phyloP scores from a whole-genome alignment of 2,113 vertebrate species.

The Oryzias celebensis region DNA sequence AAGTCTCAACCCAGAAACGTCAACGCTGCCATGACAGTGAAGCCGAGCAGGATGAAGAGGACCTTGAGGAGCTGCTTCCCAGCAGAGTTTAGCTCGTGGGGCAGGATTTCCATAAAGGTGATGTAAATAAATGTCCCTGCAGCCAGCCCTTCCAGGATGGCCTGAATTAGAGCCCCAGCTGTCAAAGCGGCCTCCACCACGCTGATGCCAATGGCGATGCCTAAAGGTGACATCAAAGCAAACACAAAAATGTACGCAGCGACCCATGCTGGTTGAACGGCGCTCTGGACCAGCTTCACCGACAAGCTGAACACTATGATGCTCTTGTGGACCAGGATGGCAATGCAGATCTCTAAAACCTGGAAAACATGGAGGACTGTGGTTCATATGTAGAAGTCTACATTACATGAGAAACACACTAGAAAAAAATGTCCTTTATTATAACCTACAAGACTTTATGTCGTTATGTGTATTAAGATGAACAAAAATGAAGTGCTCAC shows the following conservation, averaged over 20 bases:
- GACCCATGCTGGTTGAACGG: slow-evolving; percentile 73
- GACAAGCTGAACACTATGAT: slow-evolving; percentile 88
- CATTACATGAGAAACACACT: too few relatives aligned
- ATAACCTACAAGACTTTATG: too few relatives aligned
- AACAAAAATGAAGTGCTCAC: too few relatives aligned
- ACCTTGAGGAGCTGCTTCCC: slow-evolving; percentile 84
- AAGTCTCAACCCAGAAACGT: slow-evolving; percentile 80
- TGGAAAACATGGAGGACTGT: slow-evolving; percentile 26
- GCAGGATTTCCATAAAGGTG: slow-evolving; percentile 91
- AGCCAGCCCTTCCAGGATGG: slow-evolving; percentile 83
- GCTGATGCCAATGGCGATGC: slow-evolving; percentile 80
- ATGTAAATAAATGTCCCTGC: slow-evolving; percentile 89
- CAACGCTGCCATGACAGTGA: slow-evolving; percentile 83
- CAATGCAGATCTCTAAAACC: slow-evolving; percentile 85
- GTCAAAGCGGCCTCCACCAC: slow-evolving; percentile 74
- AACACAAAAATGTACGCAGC: slow-evolving; percentile 79
- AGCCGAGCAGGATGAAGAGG: slow-evolving; percentile 84
- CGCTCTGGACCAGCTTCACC: slow-evolving; percentile 81
- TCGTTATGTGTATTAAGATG: too few relatives aligned
- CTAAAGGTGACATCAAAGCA: slow-evolving; percentile 84
- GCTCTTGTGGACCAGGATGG: slow-evolving; percentile 88
- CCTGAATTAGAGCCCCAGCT: slow-evolving; percentile 76
- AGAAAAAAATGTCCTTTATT: too few relatives aligned
- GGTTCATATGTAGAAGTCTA: too few relatives aligned
- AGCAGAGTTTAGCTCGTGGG: slow-evolving; percentile 81